phyloP scores from a whole-genome alignment of 1,140 invertebrate species.

The Akabosia matsudoensis region DNA sequence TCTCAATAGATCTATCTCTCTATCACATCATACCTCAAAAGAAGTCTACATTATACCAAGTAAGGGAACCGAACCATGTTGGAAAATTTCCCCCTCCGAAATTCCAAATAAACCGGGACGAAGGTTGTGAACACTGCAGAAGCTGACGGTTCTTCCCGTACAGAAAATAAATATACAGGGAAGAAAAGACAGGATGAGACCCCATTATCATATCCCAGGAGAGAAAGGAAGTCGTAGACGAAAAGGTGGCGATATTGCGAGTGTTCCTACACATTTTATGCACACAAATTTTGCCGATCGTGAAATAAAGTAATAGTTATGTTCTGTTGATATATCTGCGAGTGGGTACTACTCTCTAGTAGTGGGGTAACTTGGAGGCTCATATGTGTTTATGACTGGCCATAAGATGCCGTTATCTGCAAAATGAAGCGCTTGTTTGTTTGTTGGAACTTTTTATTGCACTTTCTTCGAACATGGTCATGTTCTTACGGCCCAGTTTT shows the following conservation, averaged over 20 bases:
- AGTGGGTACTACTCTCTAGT: background rate
- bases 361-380: background rate
- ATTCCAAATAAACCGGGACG: too few relatives aligned
- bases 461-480: background rate
- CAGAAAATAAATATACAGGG: too few relatives aligned
- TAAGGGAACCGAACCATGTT: too few relatives aligned
- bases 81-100: too few relatives aligned
- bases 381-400: background rate
- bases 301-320: background rate
- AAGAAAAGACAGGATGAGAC: too few relatives aligned
- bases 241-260: background rate
- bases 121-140: too few relatives aligned
- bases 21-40: too few relatives aligned
- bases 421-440: background rate
- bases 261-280: background rate
- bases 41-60: too few relatives aligned
- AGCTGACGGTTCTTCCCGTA: too few relatives aligned
- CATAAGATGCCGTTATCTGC: too few relatives aligned
- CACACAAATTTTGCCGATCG: background rate
- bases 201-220: background rate
- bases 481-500: background rate
- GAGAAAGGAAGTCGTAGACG: background rate
- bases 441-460: background rate
- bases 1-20: too few relatives aligned
- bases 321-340: background rate